Evolutionary conservation across 2,113 vertebrate species (phyloP), one percentile per base, ranked within the genome.

Genomic region (Dissostichus mawsoni): DNA sequence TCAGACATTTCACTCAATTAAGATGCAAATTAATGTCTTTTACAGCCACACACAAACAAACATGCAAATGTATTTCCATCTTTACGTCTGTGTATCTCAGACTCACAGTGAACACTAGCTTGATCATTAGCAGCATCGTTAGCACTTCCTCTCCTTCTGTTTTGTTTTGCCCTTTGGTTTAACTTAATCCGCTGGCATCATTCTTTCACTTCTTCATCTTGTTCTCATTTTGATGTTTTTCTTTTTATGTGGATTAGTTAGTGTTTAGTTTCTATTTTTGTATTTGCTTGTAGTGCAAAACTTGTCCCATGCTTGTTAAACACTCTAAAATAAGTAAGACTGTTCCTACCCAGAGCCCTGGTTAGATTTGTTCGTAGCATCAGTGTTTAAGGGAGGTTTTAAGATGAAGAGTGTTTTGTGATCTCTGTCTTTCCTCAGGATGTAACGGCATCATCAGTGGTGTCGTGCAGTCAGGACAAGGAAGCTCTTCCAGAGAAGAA

Each of bases 401-500:
- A 3, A 56, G n/a, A 65, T 63, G 2, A 45, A 2, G 5, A 58
- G 14, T n/a, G 36, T 50, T 56, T 52, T 25, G 13, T 59, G 44
- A 66, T 47, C 12, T 67, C 10, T 62, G 44, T 14, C 5, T 23
- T 61, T 45, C 90, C 5, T n/a, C 29, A 63, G 62, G 68, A 70
- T 51, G 55, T 52, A 29, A 48, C 66, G 8, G 67, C 59, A 44
- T 73, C 68, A 29, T 74, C 82, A 25, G 36, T 25, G 29, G 96
- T 95, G 81, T 89, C 92, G 1, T 95, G 95, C 70, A 96, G 89
- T 90, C 95, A 96, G 82, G 96, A 96, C 77, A 95, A 92, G 74
- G 95, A 96, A 3, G 89, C 78, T 41, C 87, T 92, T 0, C 90
- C 85, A 45, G 96, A 97, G 67, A 95, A 93, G 93, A 90, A 75